Conservation (phyloP, 2,797 vertebrate species). For the Lophura swinhoii region DNA sequence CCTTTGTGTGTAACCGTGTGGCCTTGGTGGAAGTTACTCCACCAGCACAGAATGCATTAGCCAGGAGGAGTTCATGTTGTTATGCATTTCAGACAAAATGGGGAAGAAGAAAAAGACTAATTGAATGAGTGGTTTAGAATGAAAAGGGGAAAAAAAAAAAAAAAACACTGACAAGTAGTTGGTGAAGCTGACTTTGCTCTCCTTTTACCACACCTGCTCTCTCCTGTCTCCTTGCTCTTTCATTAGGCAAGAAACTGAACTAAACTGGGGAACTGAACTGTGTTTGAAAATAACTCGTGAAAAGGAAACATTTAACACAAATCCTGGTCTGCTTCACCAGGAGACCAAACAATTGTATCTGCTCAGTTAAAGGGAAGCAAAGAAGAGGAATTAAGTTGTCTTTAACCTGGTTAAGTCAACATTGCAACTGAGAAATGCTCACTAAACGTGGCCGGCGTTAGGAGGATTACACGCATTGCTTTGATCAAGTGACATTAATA, state of each 20-base stretch:
- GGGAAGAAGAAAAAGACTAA: background rate
- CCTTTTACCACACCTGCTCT: background rate
- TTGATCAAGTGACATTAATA: slow-evolving; percentile 49
- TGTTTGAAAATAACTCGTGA: background rate
- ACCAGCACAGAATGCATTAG: background rate
- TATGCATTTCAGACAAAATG: background rate
- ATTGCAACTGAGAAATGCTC: slow-evolving; percentile 40
- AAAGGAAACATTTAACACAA: background rate
- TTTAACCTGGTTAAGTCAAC: slow-evolving; percentile 65
- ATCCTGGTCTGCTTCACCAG: background rate
- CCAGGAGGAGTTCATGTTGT: background rate
- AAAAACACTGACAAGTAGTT: background rate
- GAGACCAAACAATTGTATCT: background rate
- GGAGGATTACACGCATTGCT: slow-evolving; percentile 20
- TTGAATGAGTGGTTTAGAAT: background rate
- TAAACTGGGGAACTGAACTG: background rate
- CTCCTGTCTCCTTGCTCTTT: background rate
- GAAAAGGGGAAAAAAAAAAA: background rate
- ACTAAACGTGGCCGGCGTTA: background rate
- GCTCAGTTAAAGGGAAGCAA: background rate
- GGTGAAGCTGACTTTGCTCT: background rate
- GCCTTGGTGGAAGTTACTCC: background rate
- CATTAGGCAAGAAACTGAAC: background rate
- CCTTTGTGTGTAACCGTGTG: background rate
- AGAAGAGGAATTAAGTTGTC: background rate